Evolutionary conservation across 2,888 invertebrate species (phyloP), one percentile per base, ranked within the genome.

Genomic region (Drosophila diplacantha): DNA sequence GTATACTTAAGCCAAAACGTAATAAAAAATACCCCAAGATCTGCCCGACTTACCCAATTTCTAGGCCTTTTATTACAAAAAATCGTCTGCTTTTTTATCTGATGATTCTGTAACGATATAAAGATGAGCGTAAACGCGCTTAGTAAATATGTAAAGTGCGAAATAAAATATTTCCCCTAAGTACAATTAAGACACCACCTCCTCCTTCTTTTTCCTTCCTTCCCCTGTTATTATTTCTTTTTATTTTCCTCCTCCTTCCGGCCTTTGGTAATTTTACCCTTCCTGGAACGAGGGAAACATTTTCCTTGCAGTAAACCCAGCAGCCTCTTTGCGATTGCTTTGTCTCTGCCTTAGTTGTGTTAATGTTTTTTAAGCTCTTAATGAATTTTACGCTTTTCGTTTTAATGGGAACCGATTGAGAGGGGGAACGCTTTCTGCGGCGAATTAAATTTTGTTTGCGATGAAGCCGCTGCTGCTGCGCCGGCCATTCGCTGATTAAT

Each of bases 401-500:
- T 54, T 46, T 44, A 31, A 35, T 37, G 37, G n/a, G 29, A 29
- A 34, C 14, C 38, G 14, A 38, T 44, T 44, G 43, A 26, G 41
- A 12, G 37, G 12, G 26, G 16, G n/a, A 43, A 16, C 37, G 26
- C 41, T 34, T 43, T 59, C 24, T 51, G 46, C 20, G 51, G 51
- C 26, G 43, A 56, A 46, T 65, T 56, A 44, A 63, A 65, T 64
- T 63, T 31, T 34, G 31, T 39, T 60, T 39, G 20, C 34, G 14
- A 41, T 41, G 31, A 16, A 24, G 50, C 35, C 4, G 22, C 16
- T 43, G 22, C 9, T 6, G 22, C 16, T 43, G 29, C 9, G 24
- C 35, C 35, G 54, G 54, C 35, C 75, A 79, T 75, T 75, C 73
- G 54, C 77, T 75, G 77, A 77, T 77, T 79, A 77, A 77, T 77